Conservation (phyloP, 2,888 invertebrate species). For the Nasonia oneida region DNA sequence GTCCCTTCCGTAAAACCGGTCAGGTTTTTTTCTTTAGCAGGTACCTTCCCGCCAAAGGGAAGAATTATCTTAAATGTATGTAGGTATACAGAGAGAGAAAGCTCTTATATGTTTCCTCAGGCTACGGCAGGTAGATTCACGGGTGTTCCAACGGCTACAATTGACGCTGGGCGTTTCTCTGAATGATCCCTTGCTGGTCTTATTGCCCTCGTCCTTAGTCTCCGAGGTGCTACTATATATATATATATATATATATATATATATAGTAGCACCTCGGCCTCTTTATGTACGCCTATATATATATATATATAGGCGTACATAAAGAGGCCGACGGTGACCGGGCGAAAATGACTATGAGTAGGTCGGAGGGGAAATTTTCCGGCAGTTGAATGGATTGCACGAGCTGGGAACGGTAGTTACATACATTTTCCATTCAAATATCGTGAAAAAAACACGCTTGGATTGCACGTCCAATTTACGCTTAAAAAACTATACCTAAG, state of each 20-base stretch:
- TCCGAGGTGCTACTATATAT: neutral
- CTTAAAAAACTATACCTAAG: too few species aligned
- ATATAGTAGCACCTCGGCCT: too few species aligned
- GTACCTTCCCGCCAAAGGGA: neutral
- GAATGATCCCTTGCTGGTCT: constrained; percentile 1
- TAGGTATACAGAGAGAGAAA: neutral
- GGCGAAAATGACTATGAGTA: neutral
- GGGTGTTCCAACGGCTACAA: constrained; percentile 7
- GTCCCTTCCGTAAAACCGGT: neutral
- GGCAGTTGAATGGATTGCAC: neutral
- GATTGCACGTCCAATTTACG: too few species aligned
- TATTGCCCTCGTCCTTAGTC: neutral
- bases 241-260: neutral
- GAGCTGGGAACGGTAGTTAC: neutral
- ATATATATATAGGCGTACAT: neutral
- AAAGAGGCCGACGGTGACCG: neutral
- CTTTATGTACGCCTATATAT: too few species aligned
- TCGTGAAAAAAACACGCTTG: too few species aligned
- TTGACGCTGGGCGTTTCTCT: constrained; percentile 13
- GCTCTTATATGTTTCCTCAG: too few species aligned
- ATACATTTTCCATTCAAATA: too few species aligned
- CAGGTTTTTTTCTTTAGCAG: neutral
- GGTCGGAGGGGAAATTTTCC: neutral
- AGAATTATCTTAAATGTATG: neutral
- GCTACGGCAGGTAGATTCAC: constrained; percentile 19